Percentiles rank a stretch among this genome's conserved stretches.
These are phyloP conservation scores for Acanthiza pusilla DNA, from an alignment of 2,797 vertebrate species.

Conservation along the genomic window DNA sequence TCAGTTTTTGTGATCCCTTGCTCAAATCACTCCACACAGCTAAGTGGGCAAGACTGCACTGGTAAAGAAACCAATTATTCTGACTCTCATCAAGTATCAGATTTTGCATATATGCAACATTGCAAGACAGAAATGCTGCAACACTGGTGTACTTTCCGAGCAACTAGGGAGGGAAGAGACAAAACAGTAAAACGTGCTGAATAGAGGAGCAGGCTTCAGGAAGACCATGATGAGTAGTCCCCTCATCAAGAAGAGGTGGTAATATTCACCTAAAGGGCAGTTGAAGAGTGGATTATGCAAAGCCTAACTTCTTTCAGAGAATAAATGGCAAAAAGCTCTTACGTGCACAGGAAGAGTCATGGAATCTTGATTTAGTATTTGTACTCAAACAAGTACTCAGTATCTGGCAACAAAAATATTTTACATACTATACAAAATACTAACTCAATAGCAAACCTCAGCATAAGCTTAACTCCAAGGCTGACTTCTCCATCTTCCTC, in stretches of 20 bases:
- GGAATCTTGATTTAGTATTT: background rate
- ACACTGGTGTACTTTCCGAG: background rate
- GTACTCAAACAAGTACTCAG: background rate
- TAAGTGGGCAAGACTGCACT: background rate
- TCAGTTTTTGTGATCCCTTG: background rate
- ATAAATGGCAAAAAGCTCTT: background rate
- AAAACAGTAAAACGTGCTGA: background rate
- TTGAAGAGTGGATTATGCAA: background rate
- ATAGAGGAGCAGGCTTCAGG: background rate
- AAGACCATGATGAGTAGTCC: background rate
- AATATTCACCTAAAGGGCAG: background rate
- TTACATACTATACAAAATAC: background rate
- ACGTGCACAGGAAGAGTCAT: background rate
- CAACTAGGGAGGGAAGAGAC: background rate
- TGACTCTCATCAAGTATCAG: background rate
- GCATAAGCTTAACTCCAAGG: background rate
- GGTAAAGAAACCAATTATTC: background rate
- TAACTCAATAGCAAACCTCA: background rate
- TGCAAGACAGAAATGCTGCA: background rate
- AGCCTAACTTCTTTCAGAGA: background rate
- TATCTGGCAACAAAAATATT: background rate
- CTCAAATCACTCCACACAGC: background rate
- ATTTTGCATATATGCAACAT: background rate
- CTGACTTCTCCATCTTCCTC: background rate
- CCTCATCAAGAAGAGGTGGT: background rate